These are phyloP conservation scores for Andrena minutula DNA, from an alignment of 2,888 invertebrate genomes.

Conservation along the genomic window DNA sequence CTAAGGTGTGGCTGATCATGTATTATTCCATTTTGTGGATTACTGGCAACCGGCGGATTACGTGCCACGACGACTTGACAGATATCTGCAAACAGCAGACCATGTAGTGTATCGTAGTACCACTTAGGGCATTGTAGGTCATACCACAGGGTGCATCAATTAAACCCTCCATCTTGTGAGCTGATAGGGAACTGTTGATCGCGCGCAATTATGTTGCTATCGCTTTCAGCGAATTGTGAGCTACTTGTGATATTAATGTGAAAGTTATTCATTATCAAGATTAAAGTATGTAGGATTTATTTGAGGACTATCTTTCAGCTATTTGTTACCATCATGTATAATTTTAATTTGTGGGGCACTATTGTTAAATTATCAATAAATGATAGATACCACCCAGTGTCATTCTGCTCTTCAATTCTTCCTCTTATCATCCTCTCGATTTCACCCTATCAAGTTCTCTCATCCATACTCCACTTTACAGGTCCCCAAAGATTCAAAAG, in stretches of 20 bases:
- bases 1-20: neutral
- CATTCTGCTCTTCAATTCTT: too few relatives aligned
- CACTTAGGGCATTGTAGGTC: neutral
- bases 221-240: neutral
- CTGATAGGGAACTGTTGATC: neutral
- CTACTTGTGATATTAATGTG: neutral
- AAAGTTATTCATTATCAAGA: too few relatives aligned
- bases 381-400: too few relatives aligned
- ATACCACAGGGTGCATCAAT: neutral
- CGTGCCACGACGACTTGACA: constrained; percentile 1
- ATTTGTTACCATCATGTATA: neutral
- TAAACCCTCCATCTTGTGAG: neutral
- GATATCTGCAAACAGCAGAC: constrained; percentile 14
- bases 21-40: neutral
- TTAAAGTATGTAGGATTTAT: neutral
- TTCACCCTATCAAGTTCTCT: too few relatives aligned
- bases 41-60: constrained; percentile 20
- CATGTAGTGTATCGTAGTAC: neutral
- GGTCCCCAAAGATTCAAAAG: neutral
- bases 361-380: too few relatives aligned
- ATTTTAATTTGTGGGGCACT: too few relatives aligned
- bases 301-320: neutral
- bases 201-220: neutral
- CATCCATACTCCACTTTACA: neutral
- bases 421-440: too few relatives aligned